Percentiles rank a stretch among this genome's conserved stretches.
phyloP scores from a whole-genome alignment of 2,888 invertebrate species.

The Heliconius aoede region DNA sequence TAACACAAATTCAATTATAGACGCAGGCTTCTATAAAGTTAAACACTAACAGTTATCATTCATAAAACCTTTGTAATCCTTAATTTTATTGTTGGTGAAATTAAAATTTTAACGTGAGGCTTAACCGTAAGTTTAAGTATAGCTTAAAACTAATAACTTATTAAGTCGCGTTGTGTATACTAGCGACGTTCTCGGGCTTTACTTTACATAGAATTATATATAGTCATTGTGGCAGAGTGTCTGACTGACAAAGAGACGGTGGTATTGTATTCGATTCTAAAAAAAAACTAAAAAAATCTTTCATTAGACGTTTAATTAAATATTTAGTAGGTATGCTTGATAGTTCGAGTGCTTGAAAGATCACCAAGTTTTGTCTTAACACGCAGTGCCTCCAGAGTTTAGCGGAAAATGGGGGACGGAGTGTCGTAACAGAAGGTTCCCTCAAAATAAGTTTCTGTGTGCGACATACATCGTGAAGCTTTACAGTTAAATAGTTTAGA shows the following conservation, averaged over 20 bases:
- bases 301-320: too few species aligned
- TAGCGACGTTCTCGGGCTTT: neutral
- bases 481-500: too few species aligned
- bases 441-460: too few species aligned
- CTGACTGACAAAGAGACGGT: neutral
- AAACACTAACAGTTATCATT: constrained; percentile 21
- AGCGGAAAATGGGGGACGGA: too few species aligned
- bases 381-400: too few species aligned
- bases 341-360: too few species aligned
- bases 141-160: constrained; percentile 8
- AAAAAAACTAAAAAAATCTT: too few species aligned
- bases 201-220: neutral
- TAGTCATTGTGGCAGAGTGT: too few species aligned
- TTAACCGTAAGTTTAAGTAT: constrained; percentile 5
- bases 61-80: constrained; percentile 25
- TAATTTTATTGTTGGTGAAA: constrained; percentile 27
- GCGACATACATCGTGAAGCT: too few species aligned
- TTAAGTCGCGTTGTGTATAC: neutral
- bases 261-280: neutral
- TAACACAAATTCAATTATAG: neutral
- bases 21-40: neutral
- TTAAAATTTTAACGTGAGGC: constrained; percentile 3
- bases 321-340: too few species aligned
- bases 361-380: too few species aligned
- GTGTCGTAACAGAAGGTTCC: too few species aligned